These are phyloP conservation scores for Sanderia malayensis DNA, from an alignment of 30 jellyfish, hydroid and myxozoan genomes.

Conservation along the genomic window DNA sequence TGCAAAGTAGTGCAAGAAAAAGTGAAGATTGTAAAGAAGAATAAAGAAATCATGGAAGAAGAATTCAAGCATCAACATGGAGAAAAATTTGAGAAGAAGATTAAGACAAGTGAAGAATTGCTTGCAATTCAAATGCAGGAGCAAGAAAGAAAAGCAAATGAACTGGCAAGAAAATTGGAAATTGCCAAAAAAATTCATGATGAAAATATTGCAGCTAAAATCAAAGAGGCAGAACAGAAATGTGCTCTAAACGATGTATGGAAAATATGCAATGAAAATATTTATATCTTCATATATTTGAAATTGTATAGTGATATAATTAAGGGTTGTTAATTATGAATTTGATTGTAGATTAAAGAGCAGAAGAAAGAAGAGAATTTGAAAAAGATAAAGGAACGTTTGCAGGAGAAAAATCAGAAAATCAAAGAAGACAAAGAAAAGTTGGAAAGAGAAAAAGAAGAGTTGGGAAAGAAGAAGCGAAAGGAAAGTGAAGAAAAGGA, in stretches of 20 bases:
- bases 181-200: constrained; percentile 40
- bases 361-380: constrained; percentile 33
- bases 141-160: constrained; percentile 25
- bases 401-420: constrained; percentile 25
- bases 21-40: constrained; percentile 23
- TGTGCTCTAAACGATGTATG: constrained; percentile 28
- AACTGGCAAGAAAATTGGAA: constrained; percentile 35
- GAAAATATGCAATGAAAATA: too few species aligned
- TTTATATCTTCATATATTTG: too few species aligned
- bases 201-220: constrained; percentile 42
- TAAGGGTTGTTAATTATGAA: too few species aligned
- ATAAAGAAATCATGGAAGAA: constrained; percentile 21
- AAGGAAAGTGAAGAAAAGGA: constrained; percentile 43
- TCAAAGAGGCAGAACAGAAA: constrained; percentile 58
- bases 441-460: constrained; percentile 36
- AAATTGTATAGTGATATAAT: too few species aligned
- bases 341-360: constrained; percentile 27
- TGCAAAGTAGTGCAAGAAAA: constrained; percentile 48
- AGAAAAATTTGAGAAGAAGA: constrained; percentile 47
- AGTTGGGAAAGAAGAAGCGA: constrained; percentile 31
- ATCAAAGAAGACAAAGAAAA: constrained; percentile 31
- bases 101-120: constrained; percentile 45
- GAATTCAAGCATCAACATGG: constrained; percentile 16
- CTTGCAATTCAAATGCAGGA: constrained; percentile 41
- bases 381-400: constrained; percentile 28